Evolutionary conservation across 2,888 invertebrate genomes (phyloP).

Genomic region (Cosmia pyralina): DNA sequence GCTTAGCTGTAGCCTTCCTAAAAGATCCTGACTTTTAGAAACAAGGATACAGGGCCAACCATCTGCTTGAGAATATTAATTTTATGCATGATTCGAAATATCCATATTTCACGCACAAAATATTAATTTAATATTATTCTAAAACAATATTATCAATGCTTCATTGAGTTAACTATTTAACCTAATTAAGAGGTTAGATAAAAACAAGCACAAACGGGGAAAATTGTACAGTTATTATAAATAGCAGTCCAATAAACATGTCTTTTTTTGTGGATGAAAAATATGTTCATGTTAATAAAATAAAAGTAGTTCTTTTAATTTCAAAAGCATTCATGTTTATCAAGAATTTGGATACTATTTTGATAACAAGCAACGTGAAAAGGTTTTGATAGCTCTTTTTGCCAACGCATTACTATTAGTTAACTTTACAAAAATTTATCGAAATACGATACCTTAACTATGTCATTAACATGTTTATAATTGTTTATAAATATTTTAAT

Average conservation of each 20-base stretch:
- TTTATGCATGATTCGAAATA: conserved; percentile 1
- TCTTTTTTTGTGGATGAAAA: neutral
- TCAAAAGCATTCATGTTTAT: neutral
- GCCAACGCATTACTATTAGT: neutral
- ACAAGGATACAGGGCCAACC: neutral
- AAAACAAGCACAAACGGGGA: conserved; percentile 17
- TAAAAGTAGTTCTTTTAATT: neutral
- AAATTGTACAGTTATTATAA: conserved; percentile 18
- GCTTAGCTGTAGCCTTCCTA: neutral
- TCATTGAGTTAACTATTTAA: conserved; percentile 8
- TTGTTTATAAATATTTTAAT: neutral
- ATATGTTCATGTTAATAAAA: neutral
- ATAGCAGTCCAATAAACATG: neutral
- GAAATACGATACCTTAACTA: conserved; percentile 13
- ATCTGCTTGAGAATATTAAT: neutral
- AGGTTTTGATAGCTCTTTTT: neutral
- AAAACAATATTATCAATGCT: neutral
- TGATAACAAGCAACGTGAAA: neutral
- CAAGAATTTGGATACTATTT: neutral
- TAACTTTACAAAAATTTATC: neutral
- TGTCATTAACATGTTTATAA: neutral
- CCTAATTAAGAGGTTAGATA: conserved; percentile 32
- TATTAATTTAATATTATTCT: neutral
- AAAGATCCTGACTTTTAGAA: neutral
- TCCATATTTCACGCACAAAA: neutral